Base-by-base conservation (phyloP, 2,888 invertebrate species). In the Timandra comae region DNA sequence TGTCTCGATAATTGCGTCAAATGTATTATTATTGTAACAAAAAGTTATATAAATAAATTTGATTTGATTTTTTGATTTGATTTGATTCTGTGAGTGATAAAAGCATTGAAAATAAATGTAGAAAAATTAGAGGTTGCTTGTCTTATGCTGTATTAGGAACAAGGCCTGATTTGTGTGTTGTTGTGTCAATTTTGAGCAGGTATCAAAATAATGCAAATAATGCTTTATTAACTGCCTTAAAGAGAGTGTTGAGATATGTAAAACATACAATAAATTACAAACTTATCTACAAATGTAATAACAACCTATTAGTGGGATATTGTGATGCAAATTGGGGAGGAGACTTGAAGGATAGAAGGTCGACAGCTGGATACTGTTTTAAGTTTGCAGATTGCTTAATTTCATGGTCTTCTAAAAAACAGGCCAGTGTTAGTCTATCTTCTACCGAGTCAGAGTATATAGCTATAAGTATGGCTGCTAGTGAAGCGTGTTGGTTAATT, bases 171-270 rank as follows among this genome's bases (percentile, higher is more conserved):
- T 1, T 40, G 3, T 40, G 27, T 34, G 19, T 22, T 5, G 10
- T 27, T 7, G 20, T 38, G 1, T 33, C 33, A 9, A 19, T 35
- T 6, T 13, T 38, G 3, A 35, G 39, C 11, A 43, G 36, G 26
- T 43, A 20, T 4, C 34, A 35, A 28, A 10, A 22, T 2, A 0
- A 7, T 12, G 30, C 30, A 8, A 46, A 12, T 35, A 31, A 42
- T 21, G 37, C 22, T 1, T 41, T 47, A 6, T 24, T 52, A 7
- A 38, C 27, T 29, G 41, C 44, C 1, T 25, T 49, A 3, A 54
- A 49, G 27, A 42, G 35, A 24, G 34, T 16, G 5, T 16, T 16
- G 16, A 3, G 16, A 4, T 16, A 16, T 16, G 16, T 16, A 16
- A 16, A 16, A 16, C 16, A 16, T 16, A 16, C 16, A 4, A 4